Conservation (phyloP, 2,113 vertebrate genomes). For the Thamnophis sirtalis region DNA sequence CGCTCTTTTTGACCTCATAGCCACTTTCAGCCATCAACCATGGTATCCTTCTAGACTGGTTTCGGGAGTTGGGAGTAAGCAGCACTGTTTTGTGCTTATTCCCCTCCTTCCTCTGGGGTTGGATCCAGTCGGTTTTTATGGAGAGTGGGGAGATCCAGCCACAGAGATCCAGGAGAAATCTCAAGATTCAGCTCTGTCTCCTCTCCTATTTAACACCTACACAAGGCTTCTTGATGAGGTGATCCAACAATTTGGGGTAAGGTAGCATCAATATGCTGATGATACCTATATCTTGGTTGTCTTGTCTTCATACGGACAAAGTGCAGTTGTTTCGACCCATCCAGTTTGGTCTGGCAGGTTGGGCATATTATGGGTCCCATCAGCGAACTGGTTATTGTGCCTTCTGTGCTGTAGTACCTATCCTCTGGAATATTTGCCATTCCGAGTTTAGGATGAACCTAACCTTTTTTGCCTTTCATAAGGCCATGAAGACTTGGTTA, state of each 20-base stretch:
- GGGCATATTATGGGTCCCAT: background rate
- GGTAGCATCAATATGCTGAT: background rate
- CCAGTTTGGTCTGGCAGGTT: background rate
- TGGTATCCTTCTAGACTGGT: background rate
- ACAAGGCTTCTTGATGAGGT: background rate
- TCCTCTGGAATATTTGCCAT: background rate
- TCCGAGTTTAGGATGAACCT: background rate
- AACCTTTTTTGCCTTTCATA: background rate
- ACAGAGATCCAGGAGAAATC: background rate
- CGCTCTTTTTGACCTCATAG: background rate
- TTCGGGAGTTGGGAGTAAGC: background rate
- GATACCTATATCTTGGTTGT: background rate
- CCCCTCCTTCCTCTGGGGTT: background rate
- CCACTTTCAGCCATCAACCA: background rate
- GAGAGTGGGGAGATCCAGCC: background rate
- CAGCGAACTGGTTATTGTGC: background rate
- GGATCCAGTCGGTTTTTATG: background rate
- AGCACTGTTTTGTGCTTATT: background rate
- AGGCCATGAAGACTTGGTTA: background rate
- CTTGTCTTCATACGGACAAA: background rate
- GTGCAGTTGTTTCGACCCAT: background rate
- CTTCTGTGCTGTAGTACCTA: background rate
- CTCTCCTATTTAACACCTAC: background rate
- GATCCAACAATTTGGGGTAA: background rate
- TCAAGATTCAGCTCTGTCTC: background rate